These are phyloP conservation scores for Magallana nippona DNA, from an alignment of 2,888 invertebrate species.

Conservation along the genomic window DNA sequence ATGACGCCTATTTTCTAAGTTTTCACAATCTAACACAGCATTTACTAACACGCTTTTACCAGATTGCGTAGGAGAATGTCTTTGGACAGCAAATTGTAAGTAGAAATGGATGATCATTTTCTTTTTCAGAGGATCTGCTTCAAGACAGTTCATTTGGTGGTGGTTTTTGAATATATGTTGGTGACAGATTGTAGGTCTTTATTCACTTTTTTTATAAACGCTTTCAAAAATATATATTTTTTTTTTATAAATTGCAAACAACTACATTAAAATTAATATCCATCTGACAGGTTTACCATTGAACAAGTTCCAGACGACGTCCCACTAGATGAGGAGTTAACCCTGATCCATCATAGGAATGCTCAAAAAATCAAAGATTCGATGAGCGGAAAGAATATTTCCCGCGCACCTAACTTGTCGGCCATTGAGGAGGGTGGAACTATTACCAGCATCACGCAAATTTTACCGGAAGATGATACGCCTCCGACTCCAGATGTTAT, in stretches of 20 bases:
- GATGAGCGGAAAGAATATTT: constrained; percentile 57
- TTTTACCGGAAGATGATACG: constrained; percentile 43
- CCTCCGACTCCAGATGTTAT: neutral
- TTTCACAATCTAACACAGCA: neutral
- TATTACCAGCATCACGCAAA: constrained; percentile 67
- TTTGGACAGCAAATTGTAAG: constrained; percentile 24
- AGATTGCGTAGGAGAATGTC: constrained; percentile 23
- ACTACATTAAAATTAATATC: too few species aligned
- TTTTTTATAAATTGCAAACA: neutral
- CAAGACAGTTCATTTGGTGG: neutral
- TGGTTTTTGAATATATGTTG: neutral
- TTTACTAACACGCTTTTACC: constrained; percentile 14
- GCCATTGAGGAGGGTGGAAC: constrained; percentile 73
- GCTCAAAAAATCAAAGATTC: constrained; percentile 65
- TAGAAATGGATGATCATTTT: neutral
- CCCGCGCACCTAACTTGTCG: constrained; percentile 67
- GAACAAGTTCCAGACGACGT: constrained; percentile 59
- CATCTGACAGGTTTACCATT: constrained; percentile 56
- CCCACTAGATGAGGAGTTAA: constrained; percentile 49
- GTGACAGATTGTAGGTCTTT: neutral
- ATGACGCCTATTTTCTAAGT: too few species aligned
- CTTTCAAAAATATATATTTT: neutral
- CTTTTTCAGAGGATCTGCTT: neutral
- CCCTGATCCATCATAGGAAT: constrained; percentile 54
- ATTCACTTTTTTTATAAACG: neutral